Evolutionary conservation across 2,888 invertebrate genomes (phyloP).

Genomic region (Chaetogeoica ovagalla): DNA sequence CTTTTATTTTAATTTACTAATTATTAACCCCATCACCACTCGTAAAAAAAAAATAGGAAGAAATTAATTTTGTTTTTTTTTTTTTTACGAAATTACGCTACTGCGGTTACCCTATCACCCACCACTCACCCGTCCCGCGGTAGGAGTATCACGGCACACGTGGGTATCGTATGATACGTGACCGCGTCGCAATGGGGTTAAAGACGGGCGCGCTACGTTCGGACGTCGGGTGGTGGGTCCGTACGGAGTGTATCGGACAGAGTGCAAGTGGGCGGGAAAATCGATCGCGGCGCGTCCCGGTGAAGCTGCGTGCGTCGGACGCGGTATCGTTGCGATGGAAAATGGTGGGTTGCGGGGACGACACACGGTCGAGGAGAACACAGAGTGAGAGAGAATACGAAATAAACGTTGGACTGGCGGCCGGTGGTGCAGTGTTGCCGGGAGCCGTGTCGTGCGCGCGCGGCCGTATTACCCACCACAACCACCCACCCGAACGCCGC

Average conservation of each 20-base stretch:
- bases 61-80: no score
- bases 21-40: no score
- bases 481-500: background rate
- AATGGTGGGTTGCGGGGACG: background rate
- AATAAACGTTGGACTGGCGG: background rate
- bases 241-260: background rate
- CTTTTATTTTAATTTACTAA: no score
- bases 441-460: background rate
- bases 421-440: background rate
- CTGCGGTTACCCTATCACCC: background rate
- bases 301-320: background rate
- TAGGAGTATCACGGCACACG: no score
- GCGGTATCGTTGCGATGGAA: no score
- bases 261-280: conserved; percentile 43
- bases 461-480: background rate
- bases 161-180: no score
- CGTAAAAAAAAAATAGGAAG: no score
- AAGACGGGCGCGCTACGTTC: no score
- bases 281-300: conserved; percentile 16
- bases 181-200: no score
- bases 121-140: background rate
- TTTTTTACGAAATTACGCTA: no score
- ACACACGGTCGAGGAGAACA: background rate
- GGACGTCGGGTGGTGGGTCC: no score
- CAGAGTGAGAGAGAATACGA: background rate